These are phyloP conservation scores for Sympetrum striolatum DNA, from an alignment of 2,888 invertebrate genomes.

Conservation along the genomic window DNA sequence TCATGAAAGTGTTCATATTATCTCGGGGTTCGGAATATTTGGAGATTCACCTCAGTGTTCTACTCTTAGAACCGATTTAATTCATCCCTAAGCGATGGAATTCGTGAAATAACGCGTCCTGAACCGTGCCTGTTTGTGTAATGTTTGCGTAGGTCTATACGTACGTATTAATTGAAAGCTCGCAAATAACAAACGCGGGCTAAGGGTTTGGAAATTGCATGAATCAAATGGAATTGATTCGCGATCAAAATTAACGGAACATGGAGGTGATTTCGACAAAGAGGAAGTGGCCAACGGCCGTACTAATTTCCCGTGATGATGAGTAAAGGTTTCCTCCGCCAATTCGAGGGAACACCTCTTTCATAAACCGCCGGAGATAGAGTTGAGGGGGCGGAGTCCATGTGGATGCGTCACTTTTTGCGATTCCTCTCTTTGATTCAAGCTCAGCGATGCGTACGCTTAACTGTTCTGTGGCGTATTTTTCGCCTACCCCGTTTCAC, in stretches of 20 bases:
- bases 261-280: background rate
- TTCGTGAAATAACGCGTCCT: too few species aligned
- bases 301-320: slow-evolving; percentile 14
- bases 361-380: background rate
- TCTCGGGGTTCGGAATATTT: too few species aligned
- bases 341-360: background rate
- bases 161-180: too few species aligned
- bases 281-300: background rate
- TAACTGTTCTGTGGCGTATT: background rate
- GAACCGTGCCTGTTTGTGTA: too few species aligned
- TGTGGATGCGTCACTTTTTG: slow-evolving; percentile 6
- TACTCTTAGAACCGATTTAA: too few species aligned
- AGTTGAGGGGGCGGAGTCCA: background rate
- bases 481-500: background rate
- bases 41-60: too few species aligned
- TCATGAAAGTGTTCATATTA: too few species aligned
- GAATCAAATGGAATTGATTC: background rate
- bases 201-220: background rate
- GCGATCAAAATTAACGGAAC: background rate
- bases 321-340: background rate
- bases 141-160: too few species aligned
- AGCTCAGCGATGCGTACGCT: slow-evolving; percentile 1
- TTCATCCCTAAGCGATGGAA: too few species aligned
- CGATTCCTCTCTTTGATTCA: background rate
- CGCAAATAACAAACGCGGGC: too few species aligned